Evolutionary conservation across 1,140 invertebrate genomes (phyloP), one percentile per base, ranked within the genome.

Genomic region (Drosophila nikananu): DNA sequence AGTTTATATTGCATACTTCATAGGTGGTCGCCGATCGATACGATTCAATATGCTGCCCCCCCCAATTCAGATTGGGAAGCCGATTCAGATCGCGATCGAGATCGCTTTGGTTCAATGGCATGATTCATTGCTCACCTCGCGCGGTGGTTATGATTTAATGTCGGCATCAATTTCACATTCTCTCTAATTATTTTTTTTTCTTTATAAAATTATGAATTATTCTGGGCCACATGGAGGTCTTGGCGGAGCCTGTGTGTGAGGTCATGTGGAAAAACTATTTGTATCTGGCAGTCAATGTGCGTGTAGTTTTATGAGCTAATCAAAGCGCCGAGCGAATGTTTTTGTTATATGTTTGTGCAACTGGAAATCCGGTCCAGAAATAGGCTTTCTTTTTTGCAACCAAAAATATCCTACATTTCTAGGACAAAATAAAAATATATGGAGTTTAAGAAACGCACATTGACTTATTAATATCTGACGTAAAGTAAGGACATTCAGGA

Each of bases 1-100:
- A 86, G 81, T 90, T 89, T 90, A 89, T 89, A 81, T 90, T 89
- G 81, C 86, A 81, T 89, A 89, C 84, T 89, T 89, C 84, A 79
- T 89, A 76, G 84, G 84, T 89, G 84, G 84, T 89, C 83, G 64
- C 9, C 15, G 51, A 51, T 64, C 59, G 55, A 66, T 52, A 72
- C 78, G 73, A 76, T 81, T 79, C 72, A 74, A 80, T 81, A 84
- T 70, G 42, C 48, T 25, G 21, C 12, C 37, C 23, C 21, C n/a
- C n/a, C n/a, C n/a, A n/a, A 7, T 9, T 19, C 51, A 48, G 44
- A 23, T 46, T 17, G 17, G 39, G 39, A 13, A 37, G 2, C 17
- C 41, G 12, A 48, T 48, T 52, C n/a, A 30, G 51, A 9, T 35
- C 51, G 23, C 12, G 42, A 39, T 39, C 37, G 37, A 15, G 37